These are phyloP conservation scores for Pardalotus punctatus DNA, from an alignment of 2,113 vertebrate species.

Conservation along the genomic window DNA sequence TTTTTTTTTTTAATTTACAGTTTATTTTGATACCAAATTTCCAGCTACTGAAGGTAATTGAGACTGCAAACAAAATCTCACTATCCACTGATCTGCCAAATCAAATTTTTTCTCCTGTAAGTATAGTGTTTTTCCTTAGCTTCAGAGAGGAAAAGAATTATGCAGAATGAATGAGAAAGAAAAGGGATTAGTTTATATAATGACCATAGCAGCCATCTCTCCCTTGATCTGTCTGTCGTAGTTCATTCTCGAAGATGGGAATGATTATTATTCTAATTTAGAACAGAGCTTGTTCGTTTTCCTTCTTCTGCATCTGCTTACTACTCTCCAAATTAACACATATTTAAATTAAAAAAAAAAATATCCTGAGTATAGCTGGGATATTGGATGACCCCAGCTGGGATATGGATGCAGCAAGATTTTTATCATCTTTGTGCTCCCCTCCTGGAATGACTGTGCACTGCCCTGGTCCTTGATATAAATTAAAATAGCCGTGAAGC, in stretches of 20 bases:
- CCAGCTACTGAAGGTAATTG: conserved; percentile 26
- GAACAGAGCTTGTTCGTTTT: neutral
- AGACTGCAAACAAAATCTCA: conserved; percentile 47
- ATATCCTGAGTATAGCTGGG: neutral
- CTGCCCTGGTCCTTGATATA: neutral
- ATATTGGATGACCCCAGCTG: neutral
- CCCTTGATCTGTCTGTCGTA: neutral
- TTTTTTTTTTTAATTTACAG: neutral
- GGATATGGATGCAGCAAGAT: neutral
- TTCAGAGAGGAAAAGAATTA: conserved; percentile 17
- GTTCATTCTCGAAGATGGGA: neutral
- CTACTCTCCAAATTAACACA: neutral
- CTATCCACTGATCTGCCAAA: conserved; percentile 43
- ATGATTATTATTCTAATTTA: neutral
- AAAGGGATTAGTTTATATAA: conserved; percentile 18
- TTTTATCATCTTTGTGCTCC: neutral
- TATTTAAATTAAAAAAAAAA: neutral
- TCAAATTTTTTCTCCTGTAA: conserved; percentile 16
- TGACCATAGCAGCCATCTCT: conserved; percentile 22
- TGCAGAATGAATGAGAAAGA: conserved; percentile 13
- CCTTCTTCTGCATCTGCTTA: neutral
- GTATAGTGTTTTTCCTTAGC: neutral
- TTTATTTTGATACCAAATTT: conserved; percentile 12
- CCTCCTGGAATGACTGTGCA: neutral
- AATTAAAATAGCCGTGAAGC: neutral